Base-by-base conservation (phyloP, 2,113 vertebrate genomes). In the Elephantulus edwardii region DNA sequence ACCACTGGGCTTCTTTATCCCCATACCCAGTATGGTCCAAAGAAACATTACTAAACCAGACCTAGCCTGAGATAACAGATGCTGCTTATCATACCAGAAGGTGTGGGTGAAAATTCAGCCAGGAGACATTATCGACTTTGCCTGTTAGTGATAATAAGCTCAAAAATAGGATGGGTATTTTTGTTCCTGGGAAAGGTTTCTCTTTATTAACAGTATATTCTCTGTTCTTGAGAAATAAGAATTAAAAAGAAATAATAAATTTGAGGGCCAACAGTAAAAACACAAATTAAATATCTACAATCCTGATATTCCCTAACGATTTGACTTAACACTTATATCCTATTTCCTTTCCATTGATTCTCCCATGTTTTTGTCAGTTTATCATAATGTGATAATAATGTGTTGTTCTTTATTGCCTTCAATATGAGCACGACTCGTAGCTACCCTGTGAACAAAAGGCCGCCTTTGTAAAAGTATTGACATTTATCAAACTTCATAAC, bases 101-200 rank as follows among this genome's bases (percentile, higher is more conserved):
- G n/a, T 81, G 54, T 78, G 42, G 16, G 30, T 74, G 44, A 89
- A 95, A 64, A 79, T 58, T 60, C 56, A 91, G 52, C 74, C 83
- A 66, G 79, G n/a, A 94, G 85, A 82, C 11, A 33, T 75, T 72
- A 76, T 52, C 81, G 54, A 70, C 62, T 89, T n/a, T 93, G 44
- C 35, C 60, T 75, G 64, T 70, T 89, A 82, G 82, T 88, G 74
- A 89, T 72, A 82, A 90, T 84, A 84, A 88, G 71, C 26, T 83
- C 48, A 56, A 89, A 91, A 81, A 76, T 85, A 92, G 28, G 48
- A 16, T 22, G 28, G 3, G 4, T 64, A 83, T 83, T 92, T 91
- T 78, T 14, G 35, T 83, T 12, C 8, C 48, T 10, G 11, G 30
- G 44, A 60, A 33, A 33, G 30, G 68, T 68, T 89, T 81, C 8